Conservation (phyloP, 2,113 vertebrate genomes). For the Condylura cristata region DNA sequence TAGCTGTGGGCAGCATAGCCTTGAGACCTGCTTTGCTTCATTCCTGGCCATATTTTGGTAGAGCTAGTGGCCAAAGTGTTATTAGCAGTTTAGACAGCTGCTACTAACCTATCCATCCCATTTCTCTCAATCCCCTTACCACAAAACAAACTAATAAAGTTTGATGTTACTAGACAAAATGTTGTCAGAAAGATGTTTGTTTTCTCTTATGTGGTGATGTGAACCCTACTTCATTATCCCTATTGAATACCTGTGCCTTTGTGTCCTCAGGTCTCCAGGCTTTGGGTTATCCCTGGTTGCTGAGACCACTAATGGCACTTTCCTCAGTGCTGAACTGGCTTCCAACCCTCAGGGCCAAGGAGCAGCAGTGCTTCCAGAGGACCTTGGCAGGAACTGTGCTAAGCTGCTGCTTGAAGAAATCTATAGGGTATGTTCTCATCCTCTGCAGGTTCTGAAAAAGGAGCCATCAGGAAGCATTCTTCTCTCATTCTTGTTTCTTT, state of each 20-base stretch:
- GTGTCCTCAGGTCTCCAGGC: constrained; percentile 92
- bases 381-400: constrained; percentile 94
- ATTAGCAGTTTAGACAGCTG: background rate
- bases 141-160: background rate
- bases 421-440: constrained; percentile 89
- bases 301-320: constrained; percentile 92
- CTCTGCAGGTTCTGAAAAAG: background rate
- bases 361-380: constrained; percentile 91
- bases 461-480: background rate
- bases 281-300: constrained; percentile 95
- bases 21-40: background rate
- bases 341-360: constrained; percentile 96
- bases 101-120: background rate
- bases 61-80: background rate
- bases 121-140: background rate
- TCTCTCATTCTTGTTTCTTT: background rate
- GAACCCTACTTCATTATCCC: background rate
- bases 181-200: background rate
- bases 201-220: background rate
- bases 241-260: constrained; percentile 36
- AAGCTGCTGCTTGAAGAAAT: constrained; percentile 96
- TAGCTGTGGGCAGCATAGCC: background rate
- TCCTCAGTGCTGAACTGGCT: constrained; percentile 93
- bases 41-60: background rate
- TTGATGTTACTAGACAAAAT: background rate